Evolutionary conservation across 2,797 vertebrate genomes (phyloP), one percentile per base, ranked within the genome.

Genomic region (Melanotaenia pygmaea): DNA sequence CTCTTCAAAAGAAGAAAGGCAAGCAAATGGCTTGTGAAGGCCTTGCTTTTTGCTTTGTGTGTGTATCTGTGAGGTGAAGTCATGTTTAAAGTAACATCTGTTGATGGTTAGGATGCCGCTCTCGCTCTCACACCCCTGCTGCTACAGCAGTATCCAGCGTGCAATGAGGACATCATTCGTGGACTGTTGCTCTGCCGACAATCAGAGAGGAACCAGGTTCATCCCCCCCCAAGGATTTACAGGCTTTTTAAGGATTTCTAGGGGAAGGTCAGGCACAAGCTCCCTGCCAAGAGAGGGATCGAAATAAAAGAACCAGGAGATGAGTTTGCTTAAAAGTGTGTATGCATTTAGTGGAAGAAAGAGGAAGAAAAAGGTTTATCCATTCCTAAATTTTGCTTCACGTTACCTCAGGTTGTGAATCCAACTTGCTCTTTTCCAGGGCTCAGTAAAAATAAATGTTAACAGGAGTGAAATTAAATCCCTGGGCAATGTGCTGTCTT

Each of bases 381-480:
- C 84, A 78, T 88, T 93, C 88, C 87, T 84, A 59, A 85, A 75
- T 89, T 80, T 67, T 65, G 90, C 88, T 88, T 85, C 86, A 90
- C 89, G 86, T 94, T 92, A 88, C 86, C 90, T 87, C 22, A 30
- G 82, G 89, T 87, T 92, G 91, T 94, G 95, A 95, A 95, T 89
- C 86, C 77, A 88, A 37, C 76, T 67, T 88, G 71, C 65, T 86
- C 85, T 81, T 87, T 93, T 93, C 92, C 93, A 94, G 84, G 85
- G 88, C 86, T 69, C 86, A 84, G 82, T 91, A 87, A 95, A 67
- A 72, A 94, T 95, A 96, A 96, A 88, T 85, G 92, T 93, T 88
- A 94, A 90, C 88, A 54, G 90, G 88, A 90, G 84, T 93, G 86
- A 96, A 94, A 95, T 94, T 84, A 94, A 93, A 95, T 94, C 92